A percentile compares a stretch with the other conserved stretches of the same genome.
These are phyloP conservation scores for Scyliorhinus canicula DNA, from an alignment of 2,797 vertebrate genomes.

Conservation along the genomic window DNA sequence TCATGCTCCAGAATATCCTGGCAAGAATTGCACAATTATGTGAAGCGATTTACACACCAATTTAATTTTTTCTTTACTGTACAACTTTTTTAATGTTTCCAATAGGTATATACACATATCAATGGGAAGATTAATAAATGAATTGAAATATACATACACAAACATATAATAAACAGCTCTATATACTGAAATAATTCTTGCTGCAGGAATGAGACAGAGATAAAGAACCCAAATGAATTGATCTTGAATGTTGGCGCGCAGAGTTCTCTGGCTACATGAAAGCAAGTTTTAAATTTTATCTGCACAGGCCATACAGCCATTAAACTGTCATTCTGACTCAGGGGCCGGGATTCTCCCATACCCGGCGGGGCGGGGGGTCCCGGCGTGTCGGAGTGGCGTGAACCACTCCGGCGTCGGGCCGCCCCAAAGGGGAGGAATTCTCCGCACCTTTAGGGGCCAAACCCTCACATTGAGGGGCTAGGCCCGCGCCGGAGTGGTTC, in stretches of 20 bases:
- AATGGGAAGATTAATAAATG: not conserved
- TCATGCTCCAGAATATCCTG: slow-evolving; percentile 37
- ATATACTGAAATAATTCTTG: not conserved
- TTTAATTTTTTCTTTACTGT: not conserved
- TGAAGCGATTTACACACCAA: not conserved
- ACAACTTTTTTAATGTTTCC: not conserved
- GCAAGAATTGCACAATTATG: slow-evolving; percentile 15
- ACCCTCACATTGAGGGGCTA: too few species aligned
- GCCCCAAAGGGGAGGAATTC: too few species aligned
- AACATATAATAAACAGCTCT: not conserved
- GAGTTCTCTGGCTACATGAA: not conserved
- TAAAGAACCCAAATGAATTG: not conserved
- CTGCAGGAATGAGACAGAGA: not conserved
- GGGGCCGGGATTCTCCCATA: too few species aligned
- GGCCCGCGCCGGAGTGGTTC: too few species aligned
- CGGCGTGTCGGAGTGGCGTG: too few species aligned
- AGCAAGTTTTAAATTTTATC: not conserved
- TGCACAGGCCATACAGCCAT: not conserved
- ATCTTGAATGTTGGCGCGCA: not conserved
- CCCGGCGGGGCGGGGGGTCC: too few species aligned
- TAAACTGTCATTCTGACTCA: not conserved
- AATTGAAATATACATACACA: not conserved
- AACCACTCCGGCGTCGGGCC: too few species aligned
- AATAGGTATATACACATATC: not conserved
- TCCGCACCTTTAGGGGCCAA: too few species aligned